Evolutionary conservation across 2,797 vertebrate genomes (phyloP).

Genomic region (Emys orbicularis): DNA sequence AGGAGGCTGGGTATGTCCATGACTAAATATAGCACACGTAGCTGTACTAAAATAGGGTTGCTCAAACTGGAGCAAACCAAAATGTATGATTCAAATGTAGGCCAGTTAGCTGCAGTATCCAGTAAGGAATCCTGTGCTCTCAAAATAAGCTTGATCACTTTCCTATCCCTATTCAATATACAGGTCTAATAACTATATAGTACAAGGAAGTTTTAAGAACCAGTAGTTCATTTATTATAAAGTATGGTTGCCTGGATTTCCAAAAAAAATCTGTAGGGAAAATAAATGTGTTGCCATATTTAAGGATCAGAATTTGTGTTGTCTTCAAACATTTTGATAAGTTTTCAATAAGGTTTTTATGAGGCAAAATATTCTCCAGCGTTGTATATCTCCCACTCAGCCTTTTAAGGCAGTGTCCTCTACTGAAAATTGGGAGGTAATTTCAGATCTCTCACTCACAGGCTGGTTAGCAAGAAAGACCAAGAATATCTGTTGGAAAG

Average conservation of each 20-base stretch:
- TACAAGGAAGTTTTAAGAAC: background rate
- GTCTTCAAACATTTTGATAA: no score
- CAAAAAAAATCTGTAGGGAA: background rate
- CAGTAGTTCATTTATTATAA: background rate
- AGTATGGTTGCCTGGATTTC: background rate
- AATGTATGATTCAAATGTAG: background rate
- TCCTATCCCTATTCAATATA: background rate
- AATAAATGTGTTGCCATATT: constrained; percentile 13
- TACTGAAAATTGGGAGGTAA: constrained; percentile 69
- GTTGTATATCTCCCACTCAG: constrained; percentile 48
- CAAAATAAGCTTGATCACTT: background rate
- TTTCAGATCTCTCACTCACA: constrained; percentile 63
- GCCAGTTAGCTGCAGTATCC: background rate
- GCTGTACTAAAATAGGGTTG: background rate
- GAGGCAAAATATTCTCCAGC: constrained; percentile 13
- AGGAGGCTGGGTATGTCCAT: background rate
- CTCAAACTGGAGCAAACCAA: constrained; percentile 25
- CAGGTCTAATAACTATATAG: constrained; percentile 30
- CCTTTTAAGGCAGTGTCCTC: constrained; percentile 52
- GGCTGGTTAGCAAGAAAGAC: constrained; percentile 58
- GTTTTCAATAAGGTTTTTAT: background rate
- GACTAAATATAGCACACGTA: background rate
- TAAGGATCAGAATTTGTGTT: constrained; percentile 29
- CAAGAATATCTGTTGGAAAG: constrained; percentile 52
- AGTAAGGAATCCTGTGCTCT: background rate